phyloP scores from a whole-genome alignment of 2,113 vertebrate species.

The Pelvicachromis taeniatus region DNA sequence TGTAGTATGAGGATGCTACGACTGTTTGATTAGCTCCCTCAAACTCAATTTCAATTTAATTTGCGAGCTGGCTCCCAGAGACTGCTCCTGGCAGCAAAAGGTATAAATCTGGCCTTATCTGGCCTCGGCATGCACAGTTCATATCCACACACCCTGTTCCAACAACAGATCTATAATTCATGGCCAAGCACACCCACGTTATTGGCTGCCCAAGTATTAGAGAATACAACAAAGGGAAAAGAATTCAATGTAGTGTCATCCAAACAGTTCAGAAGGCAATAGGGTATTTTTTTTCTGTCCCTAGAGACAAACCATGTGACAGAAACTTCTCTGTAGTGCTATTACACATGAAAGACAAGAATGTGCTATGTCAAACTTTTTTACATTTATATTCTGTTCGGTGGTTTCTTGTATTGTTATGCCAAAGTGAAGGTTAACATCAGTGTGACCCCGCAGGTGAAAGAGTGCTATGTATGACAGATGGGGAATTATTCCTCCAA shows the following conservation, averaged over 20 bases:
- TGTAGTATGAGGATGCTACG: slow-evolving; percentile 43
- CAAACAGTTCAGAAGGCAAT: slow-evolving; percentile 55
- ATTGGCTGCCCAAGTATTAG: slow-evolving; percentile 70
- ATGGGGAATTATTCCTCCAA: slow-evolving; percentile 64
- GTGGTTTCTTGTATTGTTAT: slow-evolving; percentile 23
- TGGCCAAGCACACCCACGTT: slow-evolving; percentile 70
- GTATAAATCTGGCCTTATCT: slow-evolving; percentile 82
- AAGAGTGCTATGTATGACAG: slow-evolving; percentile 53
- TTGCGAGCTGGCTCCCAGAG: slow-evolving; percentile 69
- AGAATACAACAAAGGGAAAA: slow-evolving; percentile 64
- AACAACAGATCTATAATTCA: slow-evolving; percentile 82
- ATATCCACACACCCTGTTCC: slow-evolving; percentile 71
- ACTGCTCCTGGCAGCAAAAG: slow-evolving; percentile 71
- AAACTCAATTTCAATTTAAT: slow-evolving; percentile 80
- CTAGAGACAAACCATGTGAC: slow-evolving; percentile 35
- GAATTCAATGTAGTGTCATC: slow-evolving; percentile 67
- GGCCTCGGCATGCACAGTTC: slow-evolving; percentile 76
- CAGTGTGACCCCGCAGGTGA: slow-evolving; percentile 57
- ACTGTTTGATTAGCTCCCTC: slow-evolving; percentile 74
- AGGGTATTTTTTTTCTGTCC: slow-evolving; percentile 37
- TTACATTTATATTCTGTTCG: slow-evolving; percentile 55
- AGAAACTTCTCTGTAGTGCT: slow-evolving; percentile 43
- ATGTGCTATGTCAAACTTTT: slow-evolving; percentile 36
- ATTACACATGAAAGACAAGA: slow-evolving; percentile 23
- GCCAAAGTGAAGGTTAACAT: slow-evolving; percentile 44